A percentile compares a stretch with the other conserved stretches of the same genome.
Conservation (phyloP, 1,140 invertebrate species). For the Trypoxylus dichotomus region DNA sequence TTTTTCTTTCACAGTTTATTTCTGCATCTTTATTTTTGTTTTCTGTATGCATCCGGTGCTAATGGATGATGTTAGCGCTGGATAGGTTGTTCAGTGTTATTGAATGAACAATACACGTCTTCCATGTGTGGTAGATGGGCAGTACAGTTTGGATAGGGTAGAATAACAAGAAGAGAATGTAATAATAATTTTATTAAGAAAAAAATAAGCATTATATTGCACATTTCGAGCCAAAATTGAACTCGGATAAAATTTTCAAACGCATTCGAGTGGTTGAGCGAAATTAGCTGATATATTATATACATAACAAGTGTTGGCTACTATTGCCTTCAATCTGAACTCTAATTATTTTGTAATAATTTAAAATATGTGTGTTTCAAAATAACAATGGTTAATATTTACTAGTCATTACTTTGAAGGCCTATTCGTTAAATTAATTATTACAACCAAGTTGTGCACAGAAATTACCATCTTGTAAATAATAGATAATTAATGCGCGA, state of each 20-base stretch:
- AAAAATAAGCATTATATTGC: constrained; percentile 25
- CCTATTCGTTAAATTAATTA: constrained; percentile 1
- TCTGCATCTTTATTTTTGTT: too few species aligned
- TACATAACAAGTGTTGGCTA: constrained; percentile 25
- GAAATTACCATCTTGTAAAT: not conserved
- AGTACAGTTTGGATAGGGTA: not conserved
- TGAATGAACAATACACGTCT: too few species aligned
- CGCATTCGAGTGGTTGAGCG: constrained; percentile 15
- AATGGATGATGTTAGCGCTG: too few species aligned
- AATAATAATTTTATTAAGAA: constrained; percentile 30
- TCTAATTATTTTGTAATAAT: constrained; percentile 13
- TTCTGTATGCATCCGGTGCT: too few species aligned
- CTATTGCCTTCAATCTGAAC: not conserved
- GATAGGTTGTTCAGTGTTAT: too few species aligned
- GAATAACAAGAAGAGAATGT: not conserved
- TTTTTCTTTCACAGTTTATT: too few species aligned
- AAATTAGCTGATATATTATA: constrained; percentile 18
- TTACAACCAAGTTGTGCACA: constrained; percentile 1
- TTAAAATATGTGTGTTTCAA: constrained; percentile 17
- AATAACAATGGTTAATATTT: not conserved
- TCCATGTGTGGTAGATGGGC: too few species aligned
- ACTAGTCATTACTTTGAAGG: constrained; percentile 12
- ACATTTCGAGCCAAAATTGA: constrained; percentile 26
- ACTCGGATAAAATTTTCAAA: constrained; percentile 22
- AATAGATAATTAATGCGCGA: not conserved